These are phyloP conservation scores for Cantharis rustica DNA, from an alignment of 2,888 invertebrate species.

Conservation along the genomic window DNA sequence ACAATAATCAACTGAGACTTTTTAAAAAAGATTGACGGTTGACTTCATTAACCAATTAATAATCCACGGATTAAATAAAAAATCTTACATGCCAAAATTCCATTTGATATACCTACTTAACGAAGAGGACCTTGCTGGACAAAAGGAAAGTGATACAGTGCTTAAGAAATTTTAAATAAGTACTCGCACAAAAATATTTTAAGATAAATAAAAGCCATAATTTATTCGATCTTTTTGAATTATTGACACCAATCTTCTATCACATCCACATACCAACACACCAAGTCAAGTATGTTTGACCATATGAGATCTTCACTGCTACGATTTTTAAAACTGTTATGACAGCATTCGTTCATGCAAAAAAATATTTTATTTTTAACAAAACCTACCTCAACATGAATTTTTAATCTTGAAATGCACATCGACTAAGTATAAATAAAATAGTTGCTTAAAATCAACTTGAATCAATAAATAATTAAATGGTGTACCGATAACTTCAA, in stretches of 20 bases:
- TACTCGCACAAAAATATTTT: not conserved
- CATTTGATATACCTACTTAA: no score
- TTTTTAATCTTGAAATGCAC: not conserved
- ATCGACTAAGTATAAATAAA: not conserved
- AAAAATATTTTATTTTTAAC: not conserved
- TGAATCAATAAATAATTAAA: not conserved
- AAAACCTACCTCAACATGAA: not conserved
- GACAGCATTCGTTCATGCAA: not conserved
- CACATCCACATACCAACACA: not conserved
- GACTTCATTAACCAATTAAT: not conserved
- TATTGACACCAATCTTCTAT: not conserved
- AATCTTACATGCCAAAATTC: not conserved
- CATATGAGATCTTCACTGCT: not conserved
- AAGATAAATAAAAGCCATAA: not conserved
- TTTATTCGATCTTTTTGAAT: not conserved
- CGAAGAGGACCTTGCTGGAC: no score
- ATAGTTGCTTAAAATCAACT: not conserved
- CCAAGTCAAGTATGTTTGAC: not conserved
- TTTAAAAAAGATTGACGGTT: not conserved
- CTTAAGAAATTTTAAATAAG: not conserved
- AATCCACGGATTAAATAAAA: not conserved
- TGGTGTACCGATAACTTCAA: not conserved
- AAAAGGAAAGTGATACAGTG: no score
- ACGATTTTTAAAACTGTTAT: not conserved
- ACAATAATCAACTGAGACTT: not conserved